A percentile compares a stretch with the other conserved stretches of the same genome.
phyloP scores from a whole-genome alignment of 2,888 invertebrate species.

The Meteorus cinctellus region DNA sequence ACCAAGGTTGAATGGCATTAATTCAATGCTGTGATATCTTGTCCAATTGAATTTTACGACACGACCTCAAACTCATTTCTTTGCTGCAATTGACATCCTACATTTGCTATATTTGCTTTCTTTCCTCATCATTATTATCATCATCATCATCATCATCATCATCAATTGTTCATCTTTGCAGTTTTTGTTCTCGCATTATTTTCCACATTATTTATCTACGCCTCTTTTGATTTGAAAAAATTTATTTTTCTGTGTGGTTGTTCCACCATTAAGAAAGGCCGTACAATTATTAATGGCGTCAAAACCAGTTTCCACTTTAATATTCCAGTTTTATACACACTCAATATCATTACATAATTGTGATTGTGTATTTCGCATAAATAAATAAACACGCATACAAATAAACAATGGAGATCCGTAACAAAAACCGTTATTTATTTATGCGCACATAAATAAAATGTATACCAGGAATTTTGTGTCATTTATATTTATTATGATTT shows the following conservation, averaged over 20 bases:
- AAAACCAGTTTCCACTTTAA: constrained; percentile 68
- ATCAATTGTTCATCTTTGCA: neutral
- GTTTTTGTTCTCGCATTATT: neutral
- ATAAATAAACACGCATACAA: neutral
- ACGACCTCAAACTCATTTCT: constrained; percentile 4
- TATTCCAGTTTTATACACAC: constrained; percentile 62
- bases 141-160: neutral
- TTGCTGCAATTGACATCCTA: neutral
- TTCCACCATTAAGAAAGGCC: constrained; percentile 58
- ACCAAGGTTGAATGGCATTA: constrained; percentile 22
- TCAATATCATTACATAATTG: constrained; percentile 60
- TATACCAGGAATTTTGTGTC: constrained; percentile 1
- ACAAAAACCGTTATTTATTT: constrained; percentile 57
- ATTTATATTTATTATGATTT: neutral
- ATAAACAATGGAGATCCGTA: neutral
- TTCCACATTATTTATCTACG: neutral
- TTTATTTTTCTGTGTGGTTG: constrained; percentile 11
- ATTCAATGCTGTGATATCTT: constrained; percentile 20
- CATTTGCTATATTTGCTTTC: neutral
- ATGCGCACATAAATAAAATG: constrained; percentile 27
- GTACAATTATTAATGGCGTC: constrained; percentile 61
- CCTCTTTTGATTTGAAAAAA: neutral
- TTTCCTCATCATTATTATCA: neutral
- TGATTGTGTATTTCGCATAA: constrained; percentile 55
- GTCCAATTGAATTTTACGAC: constrained; percentile 11